Percentiles rank a stretch among this genome's conserved stretches.
These are phyloP conservation scores for Batillaria attramentaria DNA, from an alignment of 1,140 invertebrate genomes.

Conservation along the genomic window DNA sequence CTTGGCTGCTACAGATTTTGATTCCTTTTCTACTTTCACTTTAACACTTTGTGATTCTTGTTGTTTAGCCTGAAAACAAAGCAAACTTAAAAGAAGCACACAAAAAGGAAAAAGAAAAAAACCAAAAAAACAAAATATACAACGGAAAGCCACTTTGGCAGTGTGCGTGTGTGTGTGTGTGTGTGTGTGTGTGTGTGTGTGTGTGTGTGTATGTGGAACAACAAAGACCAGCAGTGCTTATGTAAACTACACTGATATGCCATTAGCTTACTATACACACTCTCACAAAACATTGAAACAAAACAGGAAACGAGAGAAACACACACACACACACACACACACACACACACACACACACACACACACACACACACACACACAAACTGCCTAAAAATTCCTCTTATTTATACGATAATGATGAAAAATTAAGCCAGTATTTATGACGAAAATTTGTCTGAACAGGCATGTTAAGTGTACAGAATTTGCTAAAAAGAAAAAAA, in stretches of 20 bases:
- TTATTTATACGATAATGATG: too few species aligned
- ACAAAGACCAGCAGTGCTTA: not conserved
- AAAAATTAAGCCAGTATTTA: too few species aligned
- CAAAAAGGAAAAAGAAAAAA: constrained; percentile 11
- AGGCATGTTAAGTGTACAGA: too few species aligned
- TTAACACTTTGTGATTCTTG: constrained; percentile 49
- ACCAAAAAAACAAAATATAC: constrained; percentile 1
- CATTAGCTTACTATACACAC: constrained; percentile 32
- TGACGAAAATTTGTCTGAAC: too few species aligned
- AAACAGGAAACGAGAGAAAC: not conserved
- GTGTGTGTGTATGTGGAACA: not conserved
- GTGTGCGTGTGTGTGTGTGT: not conserved
- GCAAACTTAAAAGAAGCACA: constrained; percentile 25
- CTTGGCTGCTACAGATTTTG: constrained; percentile 61
- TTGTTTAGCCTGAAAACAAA: constrained; percentile 48
- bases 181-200: not conserved
- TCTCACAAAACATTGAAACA: constrained; percentile 30
- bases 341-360: constrained; percentile 8
- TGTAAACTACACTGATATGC: not conserved
- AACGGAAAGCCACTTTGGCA: not conserved
- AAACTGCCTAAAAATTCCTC: too few species aligned
- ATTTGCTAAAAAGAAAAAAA: not conserved
- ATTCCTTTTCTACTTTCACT: constrained; percentile 59
- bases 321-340: not conserved
- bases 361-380: not conserved